These are phyloP conservation scores for Zootermopsis nevadensis DNA, from an alignment of 2,888 invertebrate species.

Conservation along the genomic window DNA sequence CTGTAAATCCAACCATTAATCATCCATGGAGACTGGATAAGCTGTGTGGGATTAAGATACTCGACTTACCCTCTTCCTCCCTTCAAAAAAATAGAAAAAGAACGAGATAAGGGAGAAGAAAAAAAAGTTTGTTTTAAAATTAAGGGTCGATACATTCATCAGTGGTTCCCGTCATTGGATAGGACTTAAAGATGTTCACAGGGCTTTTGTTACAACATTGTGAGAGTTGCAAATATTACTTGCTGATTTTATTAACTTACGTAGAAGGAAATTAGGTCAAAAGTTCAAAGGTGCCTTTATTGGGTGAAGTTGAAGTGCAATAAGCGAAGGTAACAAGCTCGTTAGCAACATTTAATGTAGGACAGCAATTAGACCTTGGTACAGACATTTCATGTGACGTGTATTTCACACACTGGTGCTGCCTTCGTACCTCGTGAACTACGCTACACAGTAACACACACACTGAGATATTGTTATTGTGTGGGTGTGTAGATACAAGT, in stretches of 20 bases:
- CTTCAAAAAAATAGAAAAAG: background rate
- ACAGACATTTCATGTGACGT: no score
- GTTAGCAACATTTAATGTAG: no score
- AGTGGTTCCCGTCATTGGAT: background rate
- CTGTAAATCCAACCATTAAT: conserved; percentile 3
- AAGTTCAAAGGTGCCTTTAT: background rate
- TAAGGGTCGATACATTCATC: conserved; percentile 1
- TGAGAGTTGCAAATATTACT: background rate
- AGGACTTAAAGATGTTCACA: background rate
- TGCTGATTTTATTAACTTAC: background rate
- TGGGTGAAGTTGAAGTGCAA: no score
- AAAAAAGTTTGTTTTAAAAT: background rate
- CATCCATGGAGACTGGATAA: background rate
- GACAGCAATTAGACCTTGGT: no score
- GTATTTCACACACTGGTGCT: no score
- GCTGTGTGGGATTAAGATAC: background rate
- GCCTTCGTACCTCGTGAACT: no score
- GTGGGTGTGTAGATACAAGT: no score
- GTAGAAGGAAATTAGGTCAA: background rate
- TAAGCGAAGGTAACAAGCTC: no score
- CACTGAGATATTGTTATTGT: no score
- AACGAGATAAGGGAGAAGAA: background rate
- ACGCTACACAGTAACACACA: no score
- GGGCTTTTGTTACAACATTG: background rate
- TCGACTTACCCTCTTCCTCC: background rate